Evolutionary conservation across 2,888 invertebrate species (phyloP).

Genomic region (Orthosia incerta): DNA sequence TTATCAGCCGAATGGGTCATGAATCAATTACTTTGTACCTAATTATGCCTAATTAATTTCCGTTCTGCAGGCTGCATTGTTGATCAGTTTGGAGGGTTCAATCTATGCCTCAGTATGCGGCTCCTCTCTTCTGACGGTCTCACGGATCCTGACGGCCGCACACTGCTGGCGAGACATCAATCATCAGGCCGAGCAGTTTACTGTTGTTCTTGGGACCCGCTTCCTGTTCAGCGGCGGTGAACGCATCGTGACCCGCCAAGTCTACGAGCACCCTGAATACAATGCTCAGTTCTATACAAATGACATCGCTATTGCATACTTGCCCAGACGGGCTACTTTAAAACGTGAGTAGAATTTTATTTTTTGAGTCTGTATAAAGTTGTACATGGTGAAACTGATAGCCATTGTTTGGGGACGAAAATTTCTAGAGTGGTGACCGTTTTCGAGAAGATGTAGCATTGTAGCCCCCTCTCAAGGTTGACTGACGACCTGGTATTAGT

Average conservation of each 20-base stretch:
- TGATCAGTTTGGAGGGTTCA: too few species aligned
- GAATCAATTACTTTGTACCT: too few species aligned
- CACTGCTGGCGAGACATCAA: too few species aligned
- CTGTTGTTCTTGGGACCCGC: too few species aligned
- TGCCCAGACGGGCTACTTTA: conserved; percentile 59
- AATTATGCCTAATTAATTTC: too few species aligned
- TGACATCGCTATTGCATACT: conserved; percentile 68
- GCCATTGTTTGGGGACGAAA: too few species aligned
- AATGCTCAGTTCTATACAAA: conserved; percentile 58
- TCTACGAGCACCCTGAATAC: conserved; percentile 69
- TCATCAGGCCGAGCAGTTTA: too few species aligned
- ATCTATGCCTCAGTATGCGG: background rate
- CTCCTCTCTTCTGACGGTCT: background rate
- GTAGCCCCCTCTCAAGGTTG: background rate
- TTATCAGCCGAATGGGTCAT: too few species aligned
- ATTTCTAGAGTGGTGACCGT: too few species aligned
- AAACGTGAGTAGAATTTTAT: conserved; percentile 59
- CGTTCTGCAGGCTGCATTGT: too few species aligned
- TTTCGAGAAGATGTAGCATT: too few species aligned
- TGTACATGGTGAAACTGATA: background rate
- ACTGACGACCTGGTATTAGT: background rate
- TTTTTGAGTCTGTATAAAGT: background rate
- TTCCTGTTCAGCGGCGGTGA: conserved; percentile 71
- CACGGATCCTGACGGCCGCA: conserved; percentile 35
- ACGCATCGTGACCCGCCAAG: conserved; percentile 63